Evolutionary conservation across 2,797 vertebrate species (phyloP).

Genomic region (Novumbra hubbsi): DNA sequence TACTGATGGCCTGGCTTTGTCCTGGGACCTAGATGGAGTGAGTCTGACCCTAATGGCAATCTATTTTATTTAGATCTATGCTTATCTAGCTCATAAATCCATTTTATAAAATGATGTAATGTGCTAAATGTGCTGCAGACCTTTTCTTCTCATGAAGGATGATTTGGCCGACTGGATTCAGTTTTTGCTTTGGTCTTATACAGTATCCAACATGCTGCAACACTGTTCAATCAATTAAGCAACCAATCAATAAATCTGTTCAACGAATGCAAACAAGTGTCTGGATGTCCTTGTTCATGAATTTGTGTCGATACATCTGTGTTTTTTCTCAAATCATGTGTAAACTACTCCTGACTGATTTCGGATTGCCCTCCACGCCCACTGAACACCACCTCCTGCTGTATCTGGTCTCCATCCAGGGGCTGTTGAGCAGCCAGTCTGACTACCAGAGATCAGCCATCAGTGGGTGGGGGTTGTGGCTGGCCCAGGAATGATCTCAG

Average conservation of each 20-base stretch:
- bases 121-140: neutral
- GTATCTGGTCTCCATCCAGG: no score
- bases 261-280: neutral
- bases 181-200: neutral
- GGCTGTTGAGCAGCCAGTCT: no score
- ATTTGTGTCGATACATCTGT: conserved; percentile 22
- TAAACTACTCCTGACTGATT: no score
- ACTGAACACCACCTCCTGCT: no score
- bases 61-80: neutral
- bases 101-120: neutral
- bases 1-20: neutral
- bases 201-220: neutral
- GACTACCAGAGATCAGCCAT: no score
- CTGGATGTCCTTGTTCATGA: conserved; percentile 18
- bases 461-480: no score
- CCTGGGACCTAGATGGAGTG: neutral
- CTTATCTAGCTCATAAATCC: neutral
- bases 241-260: conserved; percentile 7
- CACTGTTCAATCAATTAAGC: neutral
- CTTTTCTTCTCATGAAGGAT: neutral
- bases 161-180: neutral
- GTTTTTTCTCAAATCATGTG: no score
- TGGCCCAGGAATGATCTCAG: no score
- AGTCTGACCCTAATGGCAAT: neutral
- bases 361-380: no score